phyloP scores from a whole-genome alignment of 2,113 vertebrate genomes.

The Rana temporaria region DNA sequence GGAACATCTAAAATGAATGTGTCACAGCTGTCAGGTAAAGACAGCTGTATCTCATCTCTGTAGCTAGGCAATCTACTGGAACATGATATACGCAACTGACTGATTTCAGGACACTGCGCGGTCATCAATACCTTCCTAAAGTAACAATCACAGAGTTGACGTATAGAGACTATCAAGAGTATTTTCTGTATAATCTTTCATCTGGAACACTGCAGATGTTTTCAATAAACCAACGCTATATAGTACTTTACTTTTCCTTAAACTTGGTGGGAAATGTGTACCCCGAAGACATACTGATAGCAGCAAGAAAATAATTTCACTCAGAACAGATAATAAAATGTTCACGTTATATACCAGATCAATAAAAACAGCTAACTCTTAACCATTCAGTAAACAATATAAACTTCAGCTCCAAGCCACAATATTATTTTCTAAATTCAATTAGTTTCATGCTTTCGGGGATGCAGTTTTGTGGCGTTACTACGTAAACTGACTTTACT shows the following conservation, averaged over 20 bases:
- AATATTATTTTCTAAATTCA: conserved; percentile 31
- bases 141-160: background rate
- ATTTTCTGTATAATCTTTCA: conserved; percentile 12
- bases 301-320: conserved; percentile 24
- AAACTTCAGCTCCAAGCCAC: background rate
- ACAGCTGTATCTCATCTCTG: conserved; percentile 28
- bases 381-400: conserved; percentile 16
- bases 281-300: conserved; percentile 18
- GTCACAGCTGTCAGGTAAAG: conserved; percentile 33
- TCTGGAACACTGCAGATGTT: background rate
- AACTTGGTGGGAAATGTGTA: background rate
- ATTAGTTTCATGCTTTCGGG: conserved; percentile 29
- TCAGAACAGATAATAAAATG: conserved; percentile 32
- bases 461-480: background rate
- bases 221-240: background rate
- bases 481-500: conserved; percentile 10
- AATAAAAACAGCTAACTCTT: conserved; percentile 6
- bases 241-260: background rate
- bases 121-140: background rate
- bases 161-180: background rate
- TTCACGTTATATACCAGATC: conserved; percentile 22
- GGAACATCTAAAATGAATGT: conserved; percentile 33
- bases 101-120: background rate
- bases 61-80: conserved; percentile 24
- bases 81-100: conserved; percentile 30